Conservation (phyloP, 2,888 invertebrate species). For the Leucozona laternaria region DNA sequence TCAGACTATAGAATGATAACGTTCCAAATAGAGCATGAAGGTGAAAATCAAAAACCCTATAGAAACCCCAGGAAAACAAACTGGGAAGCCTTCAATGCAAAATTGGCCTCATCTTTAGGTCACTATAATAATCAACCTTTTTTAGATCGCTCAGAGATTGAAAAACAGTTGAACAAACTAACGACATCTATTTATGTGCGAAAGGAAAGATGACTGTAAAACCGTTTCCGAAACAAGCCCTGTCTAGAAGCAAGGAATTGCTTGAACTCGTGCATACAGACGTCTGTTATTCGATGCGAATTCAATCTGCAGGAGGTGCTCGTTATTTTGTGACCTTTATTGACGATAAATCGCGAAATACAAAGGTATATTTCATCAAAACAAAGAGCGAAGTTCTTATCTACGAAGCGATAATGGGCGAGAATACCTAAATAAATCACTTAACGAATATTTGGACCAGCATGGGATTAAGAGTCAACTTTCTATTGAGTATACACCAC, state of each 20-base stretch:
- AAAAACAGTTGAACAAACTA: too few species aligned
- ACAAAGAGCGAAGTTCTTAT: constrained; percentile 67
- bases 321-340: constrained; percentile 25
- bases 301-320: constrained; percentile 17
- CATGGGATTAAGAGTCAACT: constrained; percentile 12
- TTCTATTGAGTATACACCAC: constrained; percentile 47
- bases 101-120: too few species aligned
- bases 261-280: constrained; percentile 45
- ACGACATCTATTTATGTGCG: too few species aligned
- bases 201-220: constrained; percentile 37
- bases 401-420: constrained; percentile 6
- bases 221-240: constrained; percentile 28
- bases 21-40: too few species aligned
- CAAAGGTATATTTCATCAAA: constrained; percentile 12
- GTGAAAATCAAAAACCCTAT: too few species aligned
- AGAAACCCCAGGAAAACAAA: too few species aligned
- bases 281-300: constrained; percentile 46
- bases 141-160: too few species aligned
- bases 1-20: too few species aligned
- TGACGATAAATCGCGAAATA: background rate
- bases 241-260: background rate
- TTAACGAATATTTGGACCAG: background rate
- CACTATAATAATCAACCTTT: too few species aligned
- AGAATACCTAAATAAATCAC: background rate
- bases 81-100: too few species aligned